These are phyloP conservation scores for Ispidina lecontei DNA, from an alignment of 2,797 vertebrate genomes.

Conservation along the genomic window DNA sequence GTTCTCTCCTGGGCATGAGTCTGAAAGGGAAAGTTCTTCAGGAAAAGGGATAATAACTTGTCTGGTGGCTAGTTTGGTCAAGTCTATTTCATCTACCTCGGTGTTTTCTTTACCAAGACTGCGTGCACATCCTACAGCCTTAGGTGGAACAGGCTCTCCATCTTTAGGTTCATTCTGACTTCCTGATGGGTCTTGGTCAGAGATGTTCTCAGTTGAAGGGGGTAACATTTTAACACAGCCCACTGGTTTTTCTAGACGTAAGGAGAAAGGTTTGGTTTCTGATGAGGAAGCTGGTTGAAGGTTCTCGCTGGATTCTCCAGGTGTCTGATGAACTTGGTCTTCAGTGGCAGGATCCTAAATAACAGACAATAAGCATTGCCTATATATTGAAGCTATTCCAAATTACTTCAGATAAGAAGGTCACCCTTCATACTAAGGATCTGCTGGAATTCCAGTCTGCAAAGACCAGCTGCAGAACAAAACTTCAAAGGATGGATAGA, in stretches of 20 bases:
- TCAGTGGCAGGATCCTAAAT: conserved; percentile 41
- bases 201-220: background rate
- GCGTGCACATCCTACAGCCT: background rate
- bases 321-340: background rate
- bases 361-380: background rate
- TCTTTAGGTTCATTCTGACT: background rate
- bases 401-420: background rate
- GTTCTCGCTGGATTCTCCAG: background rate
- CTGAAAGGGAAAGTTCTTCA: background rate
- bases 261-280: background rate
- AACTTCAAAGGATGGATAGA: background rate
- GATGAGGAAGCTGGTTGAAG: background rate
- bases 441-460: background rate
- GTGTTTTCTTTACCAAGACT: background rate
- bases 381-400: background rate
- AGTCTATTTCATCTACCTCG: background rate
- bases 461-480: background rate
- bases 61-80: background rate
- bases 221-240: conserved; percentile 50
- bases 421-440: background rate
- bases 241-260: background rate
- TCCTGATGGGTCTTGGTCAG: background rate
- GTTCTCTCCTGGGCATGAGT: conserved; percentile 68
- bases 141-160: background rate
- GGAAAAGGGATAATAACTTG: conserved; percentile 68